These are phyloP conservation scores for Pogonophryne albipinna DNA, from an alignment of 2,797 vertebrate species.

Conservation along the genomic window DNA sequence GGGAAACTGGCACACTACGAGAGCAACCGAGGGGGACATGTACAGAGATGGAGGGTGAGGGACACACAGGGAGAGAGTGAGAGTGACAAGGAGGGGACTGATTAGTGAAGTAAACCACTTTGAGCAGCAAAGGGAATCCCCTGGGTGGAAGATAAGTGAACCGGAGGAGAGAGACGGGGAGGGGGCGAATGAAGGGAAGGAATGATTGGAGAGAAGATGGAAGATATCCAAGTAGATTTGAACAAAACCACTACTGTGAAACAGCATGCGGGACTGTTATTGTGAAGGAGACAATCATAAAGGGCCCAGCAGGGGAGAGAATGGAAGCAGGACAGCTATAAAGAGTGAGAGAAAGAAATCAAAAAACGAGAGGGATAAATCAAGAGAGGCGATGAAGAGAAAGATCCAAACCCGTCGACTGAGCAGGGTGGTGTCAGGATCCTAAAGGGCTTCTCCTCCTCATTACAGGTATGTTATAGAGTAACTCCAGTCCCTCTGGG, in stretches of 20 bases:
- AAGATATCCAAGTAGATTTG: constrained; percentile 59
- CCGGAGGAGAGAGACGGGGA: constrained; percentile 58
- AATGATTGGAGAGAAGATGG: constrained; percentile 62
- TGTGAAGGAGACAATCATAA: constrained; percentile 47
- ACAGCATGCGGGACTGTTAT: constrained; percentile 47
- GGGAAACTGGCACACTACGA: constrained; percentile 73
- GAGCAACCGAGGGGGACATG: constrained; percentile 44
- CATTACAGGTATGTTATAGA: constrained; percentile 59
- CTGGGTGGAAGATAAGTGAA: constrained; percentile 74
- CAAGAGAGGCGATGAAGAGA: constrained; percentile 21
- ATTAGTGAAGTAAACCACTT: constrained; percentile 81
- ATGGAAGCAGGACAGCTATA: constrained; percentile 14
- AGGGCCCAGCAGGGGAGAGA: constrained; percentile 32
- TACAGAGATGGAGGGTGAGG: constrained; percentile 57
- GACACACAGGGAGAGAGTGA: constrained; percentile 43
- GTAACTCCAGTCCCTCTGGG: constrained; percentile 31
- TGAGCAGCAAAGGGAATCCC: constrained; percentile 76
- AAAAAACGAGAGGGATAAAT: constrained; percentile 6
- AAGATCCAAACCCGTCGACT: constrained; percentile 18
- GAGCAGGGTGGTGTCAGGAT: constrained; percentile 26
- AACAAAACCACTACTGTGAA: constrained; percentile 60
- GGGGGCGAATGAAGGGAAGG: constrained; percentile 43
- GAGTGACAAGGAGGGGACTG: constrained; percentile 75
- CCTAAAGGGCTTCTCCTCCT: constrained; percentile 33
- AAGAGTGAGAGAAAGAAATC: constrained; percentile 13